Evolutionary conservation across 2,888 invertebrate species (phyloP), one percentile per base, ranked within the genome.

Genomic region (Sarcophaga variegata): DNA sequence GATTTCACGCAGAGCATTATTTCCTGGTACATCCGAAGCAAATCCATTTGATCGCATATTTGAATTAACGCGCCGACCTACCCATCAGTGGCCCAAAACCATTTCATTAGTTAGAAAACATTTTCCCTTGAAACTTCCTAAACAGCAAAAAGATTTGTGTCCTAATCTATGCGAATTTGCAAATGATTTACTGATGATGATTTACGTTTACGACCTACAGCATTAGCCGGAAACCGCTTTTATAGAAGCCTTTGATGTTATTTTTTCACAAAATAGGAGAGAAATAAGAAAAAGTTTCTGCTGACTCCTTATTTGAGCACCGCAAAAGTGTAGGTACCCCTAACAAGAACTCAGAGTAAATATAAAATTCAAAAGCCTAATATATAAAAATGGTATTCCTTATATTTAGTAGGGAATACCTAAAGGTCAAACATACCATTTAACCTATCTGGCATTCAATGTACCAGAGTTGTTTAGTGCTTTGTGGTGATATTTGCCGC

Each of bases 11-110:
- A 94, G 95, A 86, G 97, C 99, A 0, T 92, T 99, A 63, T 98
- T 99, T 93, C 96, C 96, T 45, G 99, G 99, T 0, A 95, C 96
- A 22, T 97, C 98, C 0, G 99, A 99, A 92, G 96, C 96, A 1
- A 97, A 98, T 92, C 99, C 99, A 93, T 94, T 99, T 71, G 96
- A 96, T 90, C 96, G 96, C 92, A 99, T 99, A 92, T 98, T 95
- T 94, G 96, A 96, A 91, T 94, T 98, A 27, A 96, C 98, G 88
- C 99, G 99, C 1, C 96, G 97, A 8, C 99, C 99, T 0, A 93
- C 95, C 63, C 94, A 95, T 67, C 97, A 98, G 88, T 99, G 99
- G 99, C 99, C 98, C 0, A 90, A 91, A 81, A 96, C 96, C 89
- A 96, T 97, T 4, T 95, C 97, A 0, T 94, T 99, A n/a, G 94